Conservation (phyloP, 2,113 vertebrate genomes). For the Dryoscopus gambensis region DNA sequence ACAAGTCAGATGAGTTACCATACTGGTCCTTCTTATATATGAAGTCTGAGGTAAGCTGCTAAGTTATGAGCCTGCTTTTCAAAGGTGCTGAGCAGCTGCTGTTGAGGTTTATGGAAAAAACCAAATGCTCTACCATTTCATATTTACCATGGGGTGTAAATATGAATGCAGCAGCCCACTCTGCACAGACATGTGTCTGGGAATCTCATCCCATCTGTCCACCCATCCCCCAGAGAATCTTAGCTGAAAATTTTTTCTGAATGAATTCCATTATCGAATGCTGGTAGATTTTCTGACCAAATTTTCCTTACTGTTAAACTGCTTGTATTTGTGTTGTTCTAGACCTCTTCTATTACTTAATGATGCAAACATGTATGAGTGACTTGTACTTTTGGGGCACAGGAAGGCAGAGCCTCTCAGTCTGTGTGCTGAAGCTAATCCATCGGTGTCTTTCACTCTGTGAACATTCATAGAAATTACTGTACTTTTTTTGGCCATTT, state of each 20-base stretch:
- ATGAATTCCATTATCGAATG: neutral
- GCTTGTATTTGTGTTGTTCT: neutral
- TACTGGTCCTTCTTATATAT: neutral
- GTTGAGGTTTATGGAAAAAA: neutral
- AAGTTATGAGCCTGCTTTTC: neutral
- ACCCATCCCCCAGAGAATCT: accelerated
- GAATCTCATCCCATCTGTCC: neutral
- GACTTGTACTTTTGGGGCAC: neutral
- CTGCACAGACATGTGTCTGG: neutral
- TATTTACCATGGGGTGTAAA: neutral
- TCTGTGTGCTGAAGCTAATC: neutral
- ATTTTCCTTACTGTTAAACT: neutral
- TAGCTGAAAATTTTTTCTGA: neutral
- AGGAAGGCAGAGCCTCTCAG: neutral
- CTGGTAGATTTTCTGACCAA: neutral
- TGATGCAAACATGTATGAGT: neutral
- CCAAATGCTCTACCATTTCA: neutral
- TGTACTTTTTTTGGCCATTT: neutral
- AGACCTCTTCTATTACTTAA: neutral
- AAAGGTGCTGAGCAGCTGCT: neutral
- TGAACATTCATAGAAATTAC: neutral
- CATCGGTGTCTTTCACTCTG: neutral
- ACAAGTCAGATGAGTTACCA: neutral
- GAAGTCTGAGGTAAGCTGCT: neutral
- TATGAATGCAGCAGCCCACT: neutral